Base-by-base conservation (phyloP, 2,888 invertebrate species). In the Tridacna gigas region DNA sequence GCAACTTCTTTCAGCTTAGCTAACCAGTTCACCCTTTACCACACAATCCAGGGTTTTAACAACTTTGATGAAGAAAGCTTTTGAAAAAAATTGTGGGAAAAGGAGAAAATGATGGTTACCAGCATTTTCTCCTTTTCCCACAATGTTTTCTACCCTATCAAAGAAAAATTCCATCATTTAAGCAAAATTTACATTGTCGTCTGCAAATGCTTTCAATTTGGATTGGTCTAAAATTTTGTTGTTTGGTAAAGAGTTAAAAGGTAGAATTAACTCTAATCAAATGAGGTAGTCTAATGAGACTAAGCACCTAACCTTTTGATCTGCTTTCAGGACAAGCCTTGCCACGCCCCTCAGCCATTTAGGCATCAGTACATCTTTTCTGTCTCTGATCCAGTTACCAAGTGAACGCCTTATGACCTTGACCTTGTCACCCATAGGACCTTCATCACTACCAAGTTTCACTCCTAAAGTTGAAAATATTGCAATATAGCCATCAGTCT, bases 311-410 rank as follows among this genome's bases (percentile, higher is more conserved):
- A 95, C 95, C 92, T 95, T 94, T 69, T 91, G 88, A 88, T 95
- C 95, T 15, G 94, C 95, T n/a, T 92, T 90, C 73, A 94, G 86
- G 12, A 94, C 95, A 88, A 98, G 95, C 94, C 97, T 97, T 79
- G 96, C 96, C 0, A 98, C 95, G 5, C 98, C 97, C 60, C 97
- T 96, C 66, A 98, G 96, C 90, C 97, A 97, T 0, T 97, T 96
- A 0, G 98, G 96, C 77, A 95, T 92, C 18, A 96, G 83, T 13
- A 95, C 95, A 86, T 96, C 96, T 84, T 96, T 96, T 95, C 97
- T 96, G 81, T 96, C 96, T 48, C 94, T 93, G 94, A 96, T 96
- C 97, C 97, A 97, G 20, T 91, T 91, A 28, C 94, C 95, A 4
- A 85, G 65, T 12, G 79, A 79, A 0, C 47, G 83, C 74, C 84